These are phyloP conservation scores for Agapetus fuscipes DNA, from an alignment of 2,888 invertebrate species.

Conservation along the genomic window DNA sequence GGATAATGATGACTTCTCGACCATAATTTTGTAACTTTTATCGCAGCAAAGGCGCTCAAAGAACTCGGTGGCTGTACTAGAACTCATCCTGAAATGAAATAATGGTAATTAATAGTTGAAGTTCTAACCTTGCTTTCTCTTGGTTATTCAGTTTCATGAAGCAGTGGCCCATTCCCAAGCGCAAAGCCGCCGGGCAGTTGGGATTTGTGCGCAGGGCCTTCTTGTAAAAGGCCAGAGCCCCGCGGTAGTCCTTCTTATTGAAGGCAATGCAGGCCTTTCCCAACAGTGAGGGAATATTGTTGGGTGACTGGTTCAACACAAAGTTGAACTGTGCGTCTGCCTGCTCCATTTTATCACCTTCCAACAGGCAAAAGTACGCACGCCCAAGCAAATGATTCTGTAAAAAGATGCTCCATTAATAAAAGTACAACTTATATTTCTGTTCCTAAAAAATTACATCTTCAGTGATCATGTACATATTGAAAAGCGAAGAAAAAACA, in stretches of 20 bases:
- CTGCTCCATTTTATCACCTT: slow-evolving; percentile 99
- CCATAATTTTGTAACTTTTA: no score
- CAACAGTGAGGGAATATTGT: slow-evolving; percentile 92
- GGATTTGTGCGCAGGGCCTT: slow-evolving; percentile 95
- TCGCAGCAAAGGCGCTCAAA: no score
- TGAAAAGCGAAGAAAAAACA: no score
- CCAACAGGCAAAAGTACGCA: slow-evolving; percentile 95
- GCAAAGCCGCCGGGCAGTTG: slow-evolving; percentile 90
- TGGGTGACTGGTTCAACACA: slow-evolving; percentile 89
- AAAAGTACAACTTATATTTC: no score
- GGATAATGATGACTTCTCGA: no score
- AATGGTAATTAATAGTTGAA: no score
- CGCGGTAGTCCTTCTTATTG: slow-evolving; percentile 92
- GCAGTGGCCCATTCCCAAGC: slow-evolving; percentile 98
- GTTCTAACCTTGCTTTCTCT: slow-evolving; percentile 84
- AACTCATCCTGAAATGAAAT: no score
- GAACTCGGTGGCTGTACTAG: no score
- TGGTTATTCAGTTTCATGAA: slow-evolving; percentile 92
- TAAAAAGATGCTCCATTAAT: no score
- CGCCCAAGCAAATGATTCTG: slow-evolving; percentile 94
- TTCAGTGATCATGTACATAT: no score
- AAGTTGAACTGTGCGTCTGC: slow-evolving; percentile 99
- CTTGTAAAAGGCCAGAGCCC: slow-evolving; percentile 94
- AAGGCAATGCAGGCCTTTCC: slow-evolving; percentile 99
- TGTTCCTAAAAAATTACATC: no score